Evolutionary conservation across 2,113 vertebrate genomes (phyloP).

Genomic region (Dipodomys spectabilis): DNA sequence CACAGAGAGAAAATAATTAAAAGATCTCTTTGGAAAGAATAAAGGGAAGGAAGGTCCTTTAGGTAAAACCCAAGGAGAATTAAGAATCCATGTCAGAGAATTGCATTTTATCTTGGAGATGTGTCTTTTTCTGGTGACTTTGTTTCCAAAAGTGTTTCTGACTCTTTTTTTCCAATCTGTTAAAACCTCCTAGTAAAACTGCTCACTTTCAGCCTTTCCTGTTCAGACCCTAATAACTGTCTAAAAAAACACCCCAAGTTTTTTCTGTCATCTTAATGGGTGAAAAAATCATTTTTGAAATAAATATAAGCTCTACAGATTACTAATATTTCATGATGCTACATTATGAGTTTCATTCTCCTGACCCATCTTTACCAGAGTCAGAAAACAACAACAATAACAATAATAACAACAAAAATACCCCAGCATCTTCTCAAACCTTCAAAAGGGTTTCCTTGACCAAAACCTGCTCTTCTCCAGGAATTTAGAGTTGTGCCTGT

Average conservation of each 20-base stretch:
- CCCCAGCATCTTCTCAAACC: not conserved
- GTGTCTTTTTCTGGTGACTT: slow-evolving; percentile 52
- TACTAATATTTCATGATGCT: not conserved
- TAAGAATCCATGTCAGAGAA: not conserved
- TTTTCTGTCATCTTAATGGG: slow-evolving; percentile 1
- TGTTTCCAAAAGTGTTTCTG: slow-evolving; percentile 39
- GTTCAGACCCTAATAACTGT: not conserved
- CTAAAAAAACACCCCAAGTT: too few species aligned
- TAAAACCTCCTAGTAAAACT: not conserved
- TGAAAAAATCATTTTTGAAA: slow-evolving; percentile 22
- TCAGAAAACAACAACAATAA: not conserved
- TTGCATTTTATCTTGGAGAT: slow-evolving; percentile 44
- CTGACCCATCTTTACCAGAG: not conserved
- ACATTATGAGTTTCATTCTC: slow-evolving; percentile 5
- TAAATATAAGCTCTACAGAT: not conserved
- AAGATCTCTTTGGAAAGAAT: slow-evolving; percentile 33
- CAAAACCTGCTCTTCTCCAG: not conserved
- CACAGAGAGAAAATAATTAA: not conserved
- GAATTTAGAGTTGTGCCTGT: slow-evolving; percentile 3
- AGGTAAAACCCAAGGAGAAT: slow-evolving; percentile 3
- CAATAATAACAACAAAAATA: too few species aligned
- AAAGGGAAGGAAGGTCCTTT: not conserved
- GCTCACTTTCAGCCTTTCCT: slow-evolving; percentile 42
- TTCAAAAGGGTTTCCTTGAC: not conserved
- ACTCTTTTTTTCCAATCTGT: not conserved